A percentile compares a stretch with the other conserved stretches of the same genome.
Evolutionary conservation across 1,140 invertebrate species (phyloP).

Genomic region (Brachionus asplanchnoidis): DNA sequence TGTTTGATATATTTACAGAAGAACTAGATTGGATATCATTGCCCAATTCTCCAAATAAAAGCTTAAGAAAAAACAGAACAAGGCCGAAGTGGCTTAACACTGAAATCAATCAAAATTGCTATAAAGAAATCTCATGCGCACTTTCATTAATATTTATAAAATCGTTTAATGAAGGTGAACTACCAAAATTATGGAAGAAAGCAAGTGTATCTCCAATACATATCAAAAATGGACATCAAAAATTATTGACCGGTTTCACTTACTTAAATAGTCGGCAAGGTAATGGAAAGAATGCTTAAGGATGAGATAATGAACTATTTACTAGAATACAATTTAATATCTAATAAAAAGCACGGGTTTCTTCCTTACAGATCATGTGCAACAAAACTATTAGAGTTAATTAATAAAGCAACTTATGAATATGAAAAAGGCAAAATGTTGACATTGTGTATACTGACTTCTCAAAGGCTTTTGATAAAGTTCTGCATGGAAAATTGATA

Average conservation of each 20-base stretch:
- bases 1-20: no score
- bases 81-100: no score
- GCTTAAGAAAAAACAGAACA: no score
- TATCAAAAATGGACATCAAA: neutral
- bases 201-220: slow-evolving; percentile 33
- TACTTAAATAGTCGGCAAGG: neutral
- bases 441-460: no score
- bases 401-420: neutral
- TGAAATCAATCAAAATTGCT: neutral
- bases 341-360: neutral
- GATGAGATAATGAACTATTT: slow-evolving; percentile 3
- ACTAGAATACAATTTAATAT: slow-evolving; percentile 5
- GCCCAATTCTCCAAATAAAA: no score
- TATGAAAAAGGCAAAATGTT: no score
- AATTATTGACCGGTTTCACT: slow-evolving; percentile 41
- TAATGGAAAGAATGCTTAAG: slow-evolving; percentile 17
- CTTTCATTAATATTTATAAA: neutral
- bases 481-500: no score
- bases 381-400: neutral
- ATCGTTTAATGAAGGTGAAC: no score
- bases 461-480: no score
- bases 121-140: neutral
- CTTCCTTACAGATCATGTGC: neutral
- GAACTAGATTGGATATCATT: no score
- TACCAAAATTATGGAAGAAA: no score